Evolutionary conservation across 2,113 vertebrate species (phyloP), one percentile per base, ranked within the genome.

Genomic region (Mirza zaza): DNA sequence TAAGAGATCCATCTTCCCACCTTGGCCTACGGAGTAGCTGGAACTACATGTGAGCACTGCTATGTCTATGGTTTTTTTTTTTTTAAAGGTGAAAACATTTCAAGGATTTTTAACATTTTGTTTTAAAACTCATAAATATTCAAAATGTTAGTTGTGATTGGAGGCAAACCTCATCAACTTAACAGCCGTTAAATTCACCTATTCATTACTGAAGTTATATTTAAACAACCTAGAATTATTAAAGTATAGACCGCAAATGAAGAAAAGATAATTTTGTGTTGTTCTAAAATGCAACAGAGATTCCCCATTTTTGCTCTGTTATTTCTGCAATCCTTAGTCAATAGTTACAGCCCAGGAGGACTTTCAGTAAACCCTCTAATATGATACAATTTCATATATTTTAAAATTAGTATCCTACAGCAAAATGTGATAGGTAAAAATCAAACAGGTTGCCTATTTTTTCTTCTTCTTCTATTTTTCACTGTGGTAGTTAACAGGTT

Each of bases 151-250:
- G 12, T n/a, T 96, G 39, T 88, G 63, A 83, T 0, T 67, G 25
- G 36, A 91, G 42, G 79, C 57, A 95, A 81, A 85, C 32, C 5
- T 82, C n/a, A 81, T 68, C 82, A 86, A 23, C 65, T 82, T 77
- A 85, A 52, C 4, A 87, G 70, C 6, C 34, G 2, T 93, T 71
- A 71, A 67, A 71, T 63, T 75, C 18, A 93, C 11, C 21, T 59
- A n/a, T 45, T 87, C 61, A 67, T 90, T 88, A 87, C 1, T 88
- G 27, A 91, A 68, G 20, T 93, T 65, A 90, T 52, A 52, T 45
- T 87, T 84, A 87, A 93, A 87, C 87, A 93, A 77, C 52, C 42
- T 65, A 90, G 68, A 93, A 68, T 92, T 45, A 45, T 45, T 45
- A 45, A 87, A 42, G 32, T 45, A 39, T 39, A 70, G 23, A 71